phyloP scores from a whole-genome alignment of 2,888 invertebrate species.

The Seladonia tumulorum region DNA sequence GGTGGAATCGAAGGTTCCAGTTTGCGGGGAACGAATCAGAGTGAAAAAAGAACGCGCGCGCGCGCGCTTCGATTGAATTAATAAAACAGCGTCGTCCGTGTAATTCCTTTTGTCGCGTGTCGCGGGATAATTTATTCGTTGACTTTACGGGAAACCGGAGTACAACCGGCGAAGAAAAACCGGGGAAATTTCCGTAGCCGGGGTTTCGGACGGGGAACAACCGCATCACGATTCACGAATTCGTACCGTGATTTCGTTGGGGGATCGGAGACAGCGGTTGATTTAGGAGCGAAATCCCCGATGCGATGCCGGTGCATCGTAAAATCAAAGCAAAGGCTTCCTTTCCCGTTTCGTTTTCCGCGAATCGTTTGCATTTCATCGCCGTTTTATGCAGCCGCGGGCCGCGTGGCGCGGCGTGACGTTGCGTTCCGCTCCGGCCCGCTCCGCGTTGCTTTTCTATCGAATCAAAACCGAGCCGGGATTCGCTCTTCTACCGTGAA shows the following conservation, averaged over 20 bases:
- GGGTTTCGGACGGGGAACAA: background rate
- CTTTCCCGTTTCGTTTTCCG: conserved; percentile 57
- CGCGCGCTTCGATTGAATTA: background rate
- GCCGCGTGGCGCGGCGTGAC: conserved; percentile 15
- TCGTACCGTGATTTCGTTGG: conserved; percentile 46
- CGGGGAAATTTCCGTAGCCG: background rate
- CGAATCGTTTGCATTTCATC: conserved; percentile 69
- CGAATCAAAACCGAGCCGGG: conserved; percentile 50
- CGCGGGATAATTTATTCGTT: background rate
- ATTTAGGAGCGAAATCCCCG: conserved; percentile 57
- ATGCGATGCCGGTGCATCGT: conserved; percentile 37
- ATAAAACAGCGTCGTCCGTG: background rate
- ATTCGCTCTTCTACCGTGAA: conserved; percentile 34
- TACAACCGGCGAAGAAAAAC: background rate
- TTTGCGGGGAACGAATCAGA: background rate
- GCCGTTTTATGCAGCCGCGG: conserved; percentile 61
- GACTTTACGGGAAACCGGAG: background rate
- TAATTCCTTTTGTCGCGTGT: background rate
- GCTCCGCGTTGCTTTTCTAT: conserved; percentile 19
- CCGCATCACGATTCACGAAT: conserved; percentile 31
- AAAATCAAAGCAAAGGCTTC: conserved; percentile 55
- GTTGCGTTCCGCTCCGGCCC: background rate
- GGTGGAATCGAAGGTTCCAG: background rate
- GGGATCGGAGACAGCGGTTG: conserved; percentile 45
- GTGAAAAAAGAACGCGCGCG: background rate